These are phyloP conservation scores for Oreonectes daqikongensis DNA, from an alignment of 2,797 vertebrate genomes.

Conservation along the genomic window DNA sequence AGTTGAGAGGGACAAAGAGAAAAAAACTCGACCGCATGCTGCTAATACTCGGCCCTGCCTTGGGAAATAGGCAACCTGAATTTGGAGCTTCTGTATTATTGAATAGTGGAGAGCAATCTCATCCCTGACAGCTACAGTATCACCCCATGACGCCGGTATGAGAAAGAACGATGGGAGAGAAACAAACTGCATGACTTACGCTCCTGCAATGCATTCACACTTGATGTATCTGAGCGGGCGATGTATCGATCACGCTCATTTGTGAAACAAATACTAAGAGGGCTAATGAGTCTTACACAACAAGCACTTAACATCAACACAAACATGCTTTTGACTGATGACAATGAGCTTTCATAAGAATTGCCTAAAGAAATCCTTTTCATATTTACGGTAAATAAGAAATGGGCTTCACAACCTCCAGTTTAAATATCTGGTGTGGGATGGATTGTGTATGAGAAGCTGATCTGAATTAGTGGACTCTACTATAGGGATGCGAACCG, in stretches of 20 bases:
- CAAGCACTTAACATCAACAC: conserved; percentile 17
- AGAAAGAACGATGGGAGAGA: background rate
- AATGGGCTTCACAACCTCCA: too few relatives aligned
- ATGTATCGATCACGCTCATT: conserved; percentile 31
- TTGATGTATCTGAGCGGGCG: conserved; percentile 14
- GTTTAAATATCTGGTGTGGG: too few relatives aligned
- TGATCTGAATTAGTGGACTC: too few relatives aligned
- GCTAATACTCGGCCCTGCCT: conserved; percentile 18
- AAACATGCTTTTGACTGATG: conserved; percentile 4
- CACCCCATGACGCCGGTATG: conserved; percentile 19
- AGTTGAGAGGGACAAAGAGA: conserved; percentile 11
- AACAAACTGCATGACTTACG: background rate
- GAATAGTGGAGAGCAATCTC: conserved; percentile 23
- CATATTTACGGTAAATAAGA: too few relatives aligned
- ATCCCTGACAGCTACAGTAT: conserved; percentile 17
- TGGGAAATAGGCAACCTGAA: conserved; percentile 35
- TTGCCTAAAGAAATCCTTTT: background rate
- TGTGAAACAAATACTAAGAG: conserved; percentile 21
- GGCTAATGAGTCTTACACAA: conserved; percentile 38
- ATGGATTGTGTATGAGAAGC: too few relatives aligned
- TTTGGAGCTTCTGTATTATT: conserved; percentile 32
- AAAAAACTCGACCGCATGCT: conserved; percentile 4
- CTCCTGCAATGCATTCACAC: conserved; percentile 24
- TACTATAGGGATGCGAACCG: too few relatives aligned
- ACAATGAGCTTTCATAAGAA: conserved; percentile 6